A percentile compares a stretch with the other conserved stretches of the same genome.
Evolutionary conservation across 2,888 invertebrate species (phyloP).

Genomic region (Scrobipalpa costella): DNA sequence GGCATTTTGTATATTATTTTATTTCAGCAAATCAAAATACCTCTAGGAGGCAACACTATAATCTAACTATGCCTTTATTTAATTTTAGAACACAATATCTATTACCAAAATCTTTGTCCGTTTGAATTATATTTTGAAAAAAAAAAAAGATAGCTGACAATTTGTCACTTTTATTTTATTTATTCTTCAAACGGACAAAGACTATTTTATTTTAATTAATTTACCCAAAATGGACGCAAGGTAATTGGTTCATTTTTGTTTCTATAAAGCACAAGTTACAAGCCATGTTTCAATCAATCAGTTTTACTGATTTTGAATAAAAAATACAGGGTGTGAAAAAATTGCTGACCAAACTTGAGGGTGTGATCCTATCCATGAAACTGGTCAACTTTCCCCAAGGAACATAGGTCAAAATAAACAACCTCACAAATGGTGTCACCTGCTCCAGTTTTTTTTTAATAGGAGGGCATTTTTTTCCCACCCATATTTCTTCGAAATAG

Average conservation of each 20-base stretch:
- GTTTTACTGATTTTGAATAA: conserved; percentile 6
- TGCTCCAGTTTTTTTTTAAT: too few relatives aligned
- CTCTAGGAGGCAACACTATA: background rate
- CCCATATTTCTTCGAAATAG: too few relatives aligned
- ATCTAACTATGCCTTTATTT: background rate
- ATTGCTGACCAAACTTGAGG: too few relatives aligned
- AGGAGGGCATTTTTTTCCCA: too few relatives aligned
- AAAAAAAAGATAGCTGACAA: background rate
- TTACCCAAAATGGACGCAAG: conserved; percentile 54
- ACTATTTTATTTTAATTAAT: conserved; percentile 25
- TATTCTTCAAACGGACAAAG: background rate
- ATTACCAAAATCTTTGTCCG: background rate
- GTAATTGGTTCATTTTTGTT: conserved; percentile 40
- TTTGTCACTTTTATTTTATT: background rate
- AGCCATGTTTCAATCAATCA: conserved; percentile 9
- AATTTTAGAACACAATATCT: background rate
- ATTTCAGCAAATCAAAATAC: background rate
- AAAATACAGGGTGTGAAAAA: too few relatives aligned
- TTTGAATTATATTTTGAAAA: background rate
- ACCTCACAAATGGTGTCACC: too few relatives aligned
- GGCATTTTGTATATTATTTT: background rate
- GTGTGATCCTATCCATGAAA: too few relatives aligned
- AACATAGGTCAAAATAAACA: too few relatives aligned
- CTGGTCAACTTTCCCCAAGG: too few relatives aligned
- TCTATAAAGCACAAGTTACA: conserved; percentile 16